Base-by-base conservation (phyloP, 1,140 invertebrate species). In the Stegodyphus mimosarum region DNA sequence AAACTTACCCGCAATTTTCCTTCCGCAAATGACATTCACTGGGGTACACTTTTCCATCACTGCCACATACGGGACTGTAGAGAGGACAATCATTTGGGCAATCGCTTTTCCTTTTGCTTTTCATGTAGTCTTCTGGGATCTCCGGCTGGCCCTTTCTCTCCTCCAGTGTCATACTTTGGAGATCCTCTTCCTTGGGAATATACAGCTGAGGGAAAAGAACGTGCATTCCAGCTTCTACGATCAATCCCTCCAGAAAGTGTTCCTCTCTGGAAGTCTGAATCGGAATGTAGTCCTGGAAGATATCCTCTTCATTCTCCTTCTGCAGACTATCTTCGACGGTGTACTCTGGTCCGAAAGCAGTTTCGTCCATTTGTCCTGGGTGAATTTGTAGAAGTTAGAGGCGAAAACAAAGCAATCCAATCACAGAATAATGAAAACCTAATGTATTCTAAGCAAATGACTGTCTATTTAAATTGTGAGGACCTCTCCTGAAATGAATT, bases 1-100 rank as follows among this genome's bases (percentile, higher is more conserved):
- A 63, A 87, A 88, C 87, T 91, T 92, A 94, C 87, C 88, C 88
- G 69, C 88, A 88, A 18, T 88, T 88, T 63, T 80, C 75, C 71
- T 88, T 88, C 63, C 87, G 88, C 88, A 91, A 87, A 71, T 90
- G 89, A 83, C 91, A 92, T 77, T 90, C 89, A 70, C 95, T 97
- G 13, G 94, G 93, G 91, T 98, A 98, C 87, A 97, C 97, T 88
- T 94, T 91, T 18, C 94, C 95, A 88, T 98, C 96, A 77, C 93
- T 94, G 79, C 95, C 96, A 90, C 96, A 98, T 15, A 98, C 96
- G 5, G 95, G 95, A 72, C 96, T 95, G n/a, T 88, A 86, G 64
- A 87, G 13, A 3, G 60, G 11, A 49, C 88, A 88, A 0, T 81
- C 67, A 18, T 85, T 55, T 0, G 88, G 88, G 71, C 88, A 88